A percentile compares a stretch with the other conserved stretches of the same genome.
These are phyloP conservation scores for Pseudopipra pipra DNA, from an alignment of 2,113 vertebrate species.

Conservation along the genomic window DNA sequence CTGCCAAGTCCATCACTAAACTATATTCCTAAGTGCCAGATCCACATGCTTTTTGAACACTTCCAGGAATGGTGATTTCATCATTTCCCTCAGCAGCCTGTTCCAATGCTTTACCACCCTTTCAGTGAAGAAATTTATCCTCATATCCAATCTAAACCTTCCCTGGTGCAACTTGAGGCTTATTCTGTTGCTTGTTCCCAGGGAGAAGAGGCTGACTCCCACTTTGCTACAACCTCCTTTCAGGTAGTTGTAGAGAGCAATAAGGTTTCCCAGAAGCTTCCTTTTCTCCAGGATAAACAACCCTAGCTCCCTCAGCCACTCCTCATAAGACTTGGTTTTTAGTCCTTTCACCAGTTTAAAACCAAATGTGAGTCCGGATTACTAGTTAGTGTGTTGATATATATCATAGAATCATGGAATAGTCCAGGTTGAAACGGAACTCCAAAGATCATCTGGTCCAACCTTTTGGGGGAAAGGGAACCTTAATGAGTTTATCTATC, in stretches of 20 bases:
- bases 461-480: background rate
- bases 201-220: background rate
- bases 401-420: background rate
- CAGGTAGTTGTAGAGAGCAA: background rate
- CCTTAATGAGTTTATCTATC: background rate
- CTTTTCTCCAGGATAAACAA: background rate
- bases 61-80: background rate
- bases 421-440: background rate
- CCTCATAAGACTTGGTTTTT: background rate
- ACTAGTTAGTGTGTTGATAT: background rate
- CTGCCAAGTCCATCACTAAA: background rate
- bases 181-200: background rate
- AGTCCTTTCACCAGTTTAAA: background rate
- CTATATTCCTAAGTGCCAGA: background rate
- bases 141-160: background rate
- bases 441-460: background rate
- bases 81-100: rapidly evolving
- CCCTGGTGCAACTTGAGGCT: background rate
- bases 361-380: background rate
- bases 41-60: background rate
- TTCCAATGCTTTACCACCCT: background rate
- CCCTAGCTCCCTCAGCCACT: background rate
- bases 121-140: background rate
- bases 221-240: background rate
- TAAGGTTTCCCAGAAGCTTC: background rate